Percentiles rank a stretch among this genome's conserved stretches.
These are phyloP conservation scores for Ypsolopha scabrella DNA, from an alignment of 2,888 invertebrate genomes.

Conservation along the genomic window DNA sequence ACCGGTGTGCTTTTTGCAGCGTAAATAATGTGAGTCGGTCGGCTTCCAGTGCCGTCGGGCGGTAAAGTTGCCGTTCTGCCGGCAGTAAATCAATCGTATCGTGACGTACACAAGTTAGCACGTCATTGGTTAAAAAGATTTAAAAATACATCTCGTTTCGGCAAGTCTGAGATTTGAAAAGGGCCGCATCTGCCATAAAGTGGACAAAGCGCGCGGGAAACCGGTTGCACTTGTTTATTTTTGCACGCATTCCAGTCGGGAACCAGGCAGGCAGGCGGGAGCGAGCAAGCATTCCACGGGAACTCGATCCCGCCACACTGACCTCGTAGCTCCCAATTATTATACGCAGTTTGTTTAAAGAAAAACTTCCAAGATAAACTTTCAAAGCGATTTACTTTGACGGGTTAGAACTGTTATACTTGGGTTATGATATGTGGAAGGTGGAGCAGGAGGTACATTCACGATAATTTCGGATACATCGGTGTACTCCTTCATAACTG, in stretches of 20 bases:
- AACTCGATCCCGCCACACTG: constrained; percentile 2
- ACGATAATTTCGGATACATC: background rate
- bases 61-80: constrained; percentile 15
- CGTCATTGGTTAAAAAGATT: background rate
- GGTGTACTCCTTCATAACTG: constrained; percentile 4
- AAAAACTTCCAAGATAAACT: background rate
- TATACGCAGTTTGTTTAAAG: background rate
- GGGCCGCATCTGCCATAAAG: constrained; percentile 19
- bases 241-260: constrained; percentile 64
- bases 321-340: background rate
- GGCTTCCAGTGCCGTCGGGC: constrained; percentile 9
- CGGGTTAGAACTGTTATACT: background rate
- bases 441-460: background rate
- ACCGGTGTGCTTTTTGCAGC: constrained; percentile 12
- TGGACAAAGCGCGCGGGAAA: constrained; percentile 49
- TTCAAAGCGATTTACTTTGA: background rate
- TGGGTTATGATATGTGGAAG: background rate
- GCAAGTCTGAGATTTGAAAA: constrained; percentile 1
- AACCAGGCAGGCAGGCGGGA: constrained; percentile 34
- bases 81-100: constrained; percentile 11
- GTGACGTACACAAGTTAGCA: background rate
- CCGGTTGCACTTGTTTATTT: constrained; percentile 63
- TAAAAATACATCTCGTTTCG: background rate
- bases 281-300: constrained; percentile 44
- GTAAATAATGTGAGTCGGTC: constrained; percentile 16